Percentiles rank a stretch among this genome's conserved stretches.
These are phyloP conservation scores for Butorides virescens DNA, from an alignment of 2,113 vertebrate genomes.

Conservation along the genomic window DNA sequence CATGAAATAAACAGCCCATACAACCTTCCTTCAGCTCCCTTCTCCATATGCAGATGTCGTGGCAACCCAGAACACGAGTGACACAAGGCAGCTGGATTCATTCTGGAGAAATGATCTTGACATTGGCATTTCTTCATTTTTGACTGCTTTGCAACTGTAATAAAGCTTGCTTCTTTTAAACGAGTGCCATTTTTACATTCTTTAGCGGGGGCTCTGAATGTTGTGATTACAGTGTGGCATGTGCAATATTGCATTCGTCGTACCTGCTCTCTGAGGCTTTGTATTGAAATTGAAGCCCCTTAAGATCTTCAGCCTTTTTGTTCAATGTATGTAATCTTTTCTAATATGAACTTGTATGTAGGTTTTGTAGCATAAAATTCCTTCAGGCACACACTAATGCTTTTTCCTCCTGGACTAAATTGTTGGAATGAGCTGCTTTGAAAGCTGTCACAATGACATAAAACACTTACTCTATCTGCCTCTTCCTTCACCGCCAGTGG, in stretches of 20 bases:
- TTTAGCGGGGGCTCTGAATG: background rate
- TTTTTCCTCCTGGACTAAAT: slow-evolving; percentile 70
- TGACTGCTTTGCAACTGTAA: background rate
- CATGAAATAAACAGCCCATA: background rate
- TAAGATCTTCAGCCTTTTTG: slow-evolving; percentile 39
- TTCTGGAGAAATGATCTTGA: background rate
- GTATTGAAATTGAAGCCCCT: slow-evolving; percentile 21
- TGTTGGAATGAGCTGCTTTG: slow-evolving; percentile 65
- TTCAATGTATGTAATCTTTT: slow-evolving; percentile 22
- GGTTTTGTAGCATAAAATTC: slow-evolving; percentile 60
- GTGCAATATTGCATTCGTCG: background rate
- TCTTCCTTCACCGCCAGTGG: slow-evolving; percentile 66
- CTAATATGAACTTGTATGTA: slow-evolving; percentile 28
- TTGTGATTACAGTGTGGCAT: background rate
- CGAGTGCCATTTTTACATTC: background rate
- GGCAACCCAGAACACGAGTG: background rate
- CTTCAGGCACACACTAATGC: slow-evolving; percentile 54
- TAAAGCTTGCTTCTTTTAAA: background rate
- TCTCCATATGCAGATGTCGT: background rate
- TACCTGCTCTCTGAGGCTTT: background rate
- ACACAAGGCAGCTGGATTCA: background rate
- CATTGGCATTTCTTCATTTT: background rate
- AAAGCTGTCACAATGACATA: slow-evolving; percentile 76
- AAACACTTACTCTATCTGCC: slow-evolving; percentile 69
- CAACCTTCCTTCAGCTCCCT: background rate